phyloP scores from a whole-genome alignment of 2,888 invertebrate species.

The Chesias legatella region DNA sequence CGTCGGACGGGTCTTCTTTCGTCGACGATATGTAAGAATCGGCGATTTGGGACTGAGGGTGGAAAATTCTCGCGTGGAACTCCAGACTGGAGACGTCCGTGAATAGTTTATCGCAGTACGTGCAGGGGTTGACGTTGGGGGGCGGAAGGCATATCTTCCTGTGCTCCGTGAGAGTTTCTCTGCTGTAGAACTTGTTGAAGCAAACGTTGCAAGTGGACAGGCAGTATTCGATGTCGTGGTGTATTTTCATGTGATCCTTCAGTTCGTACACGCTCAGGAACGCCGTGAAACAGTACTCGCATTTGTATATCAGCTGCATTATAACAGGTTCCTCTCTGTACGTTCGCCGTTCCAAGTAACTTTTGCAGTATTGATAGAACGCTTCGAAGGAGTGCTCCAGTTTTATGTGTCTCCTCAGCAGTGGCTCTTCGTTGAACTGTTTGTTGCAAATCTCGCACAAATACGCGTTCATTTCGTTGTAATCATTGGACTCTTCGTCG shows the following conservation, averaged over 20 bases:
- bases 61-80: slow-evolving; percentile 60
- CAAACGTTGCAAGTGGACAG: slow-evolving; percentile 62
- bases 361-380: slow-evolving; percentile 59
- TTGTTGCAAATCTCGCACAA: slow-evolving; percentile 46
- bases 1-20: slow-evolving; percentile 37
- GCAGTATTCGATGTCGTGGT: slow-evolving; percentile 52
- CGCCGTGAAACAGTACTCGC: slow-evolving; percentile 49
- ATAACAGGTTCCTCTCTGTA: slow-evolving; percentile 11
- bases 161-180: slow-evolving; percentile 49
- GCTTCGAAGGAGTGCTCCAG: slow-evolving; percentile 51
- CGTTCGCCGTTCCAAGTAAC: slow-evolving; percentile 40
- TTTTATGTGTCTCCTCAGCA: slow-evolving; percentile 54
- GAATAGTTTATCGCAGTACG: slow-evolving; percentile 60
- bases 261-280: slow-evolving; percentile 50
- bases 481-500: slow-evolving; percentile 12
- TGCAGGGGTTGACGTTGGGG: slow-evolving; percentile 48
- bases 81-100: slow-evolving; percentile 59
- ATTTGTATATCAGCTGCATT: slow-evolving; percentile 36
- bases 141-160: slow-evolving; percentile 56
- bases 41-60: slow-evolving; percentile 57
- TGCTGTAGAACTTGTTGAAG: slow-evolving; percentile 56
- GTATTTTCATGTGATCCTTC: slow-evolving; percentile 53
- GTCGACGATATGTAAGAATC: slow-evolving; percentile 52
- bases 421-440: slow-evolving; percentile 42
- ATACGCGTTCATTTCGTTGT: slow-evolving; percentile 19